These are phyloP conservation scores for Euproctis similis DNA, from an alignment of 2,888 invertebrate genomes.

Conservation along the genomic window DNA sequence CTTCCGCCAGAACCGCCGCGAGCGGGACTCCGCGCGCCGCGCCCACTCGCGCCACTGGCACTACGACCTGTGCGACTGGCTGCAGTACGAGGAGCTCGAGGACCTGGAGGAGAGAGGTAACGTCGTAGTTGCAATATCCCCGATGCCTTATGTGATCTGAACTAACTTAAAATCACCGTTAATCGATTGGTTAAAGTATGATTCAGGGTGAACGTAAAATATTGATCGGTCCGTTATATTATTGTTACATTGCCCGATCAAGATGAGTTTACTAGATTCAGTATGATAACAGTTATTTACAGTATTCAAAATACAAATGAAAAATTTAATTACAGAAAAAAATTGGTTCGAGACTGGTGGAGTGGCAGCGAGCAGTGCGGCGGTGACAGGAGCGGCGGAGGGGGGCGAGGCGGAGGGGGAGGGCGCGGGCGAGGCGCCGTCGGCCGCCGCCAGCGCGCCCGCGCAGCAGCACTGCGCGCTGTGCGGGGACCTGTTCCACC, in stretches of 20 bases:
- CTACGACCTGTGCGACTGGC: slow-evolving; percentile 92
- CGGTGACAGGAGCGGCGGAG: slow-evolving; percentile 33
- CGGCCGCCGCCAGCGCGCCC: slow-evolving; percentile 81
- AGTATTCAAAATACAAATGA: too few species aligned
- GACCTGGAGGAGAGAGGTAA: slow-evolving; percentile 90
- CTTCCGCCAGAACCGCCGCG: slow-evolving; percentile 93
- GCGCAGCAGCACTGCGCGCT: slow-evolving; percentile 86
- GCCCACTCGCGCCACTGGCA: slow-evolving; percentile 93
- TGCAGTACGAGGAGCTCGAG: slow-evolving; percentile 95
- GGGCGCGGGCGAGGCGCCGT: slow-evolving; percentile 69
- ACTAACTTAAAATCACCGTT: too few species aligned
- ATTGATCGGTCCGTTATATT: too few species aligned
- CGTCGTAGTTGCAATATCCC: too few species aligned
- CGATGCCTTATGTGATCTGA: too few species aligned
- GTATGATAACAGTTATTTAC: too few species aligned
- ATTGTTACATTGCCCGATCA: too few species aligned
- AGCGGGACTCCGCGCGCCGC: slow-evolving; percentile 88
- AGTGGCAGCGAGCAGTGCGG: slow-evolving; percentile 20
- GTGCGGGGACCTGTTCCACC: slow-evolving; percentile 94
- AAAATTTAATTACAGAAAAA: slow-evolving; percentile 78
- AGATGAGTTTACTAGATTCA: too few species aligned
- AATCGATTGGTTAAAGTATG: too few species aligned
- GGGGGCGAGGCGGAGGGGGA: slow-evolving; percentile 18
- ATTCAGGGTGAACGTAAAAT: too few species aligned
- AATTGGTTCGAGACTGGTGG: slow-evolving; percentile 90